Base-by-base conservation (phyloP, 37 sponge, comb jelly and placozoan genomes). In the Lycopodina hypogea region DNA sequence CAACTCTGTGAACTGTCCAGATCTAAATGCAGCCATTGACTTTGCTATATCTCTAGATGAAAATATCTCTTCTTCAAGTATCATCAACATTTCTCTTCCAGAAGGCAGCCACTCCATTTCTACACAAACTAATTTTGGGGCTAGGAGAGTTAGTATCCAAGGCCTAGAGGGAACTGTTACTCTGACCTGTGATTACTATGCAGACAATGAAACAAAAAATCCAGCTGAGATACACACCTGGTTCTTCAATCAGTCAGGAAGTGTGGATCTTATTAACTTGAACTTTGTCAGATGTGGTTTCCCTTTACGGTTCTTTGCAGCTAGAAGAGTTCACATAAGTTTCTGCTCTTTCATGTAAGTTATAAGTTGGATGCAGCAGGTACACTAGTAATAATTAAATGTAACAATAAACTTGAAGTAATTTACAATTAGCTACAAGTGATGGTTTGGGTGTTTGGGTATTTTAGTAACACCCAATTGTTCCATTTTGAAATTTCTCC, bases 301-400 rank as follows among this genome's bases (percentile, higher is more conserved):
- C 21, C 80, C 86, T 12, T 56, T 81, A 3, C 74, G 81, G 26
- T 24, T 87, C n/a, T 42, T 66, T 57, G 59, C 69, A 6, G 81
- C 68, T 17, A 19, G 33, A 40, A 17, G 38, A 22, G 81, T 87
- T 6, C 11, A 56, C 14, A 68, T 87, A 12, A 18, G 41, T 17
- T 61, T 80, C 72, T 81, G 87, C 61, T 48, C 60, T 14, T 87
- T 87, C 62, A 75, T 28, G 81, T 81, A 48, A 45, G 48, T 12
- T 45, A 9, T 9, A 45, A 45, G 48, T n/a, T 12, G 8, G 48
- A 45, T 45, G 9, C 48, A 45, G 9, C 9, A 12, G 9, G 9
- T 12, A 9, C 9, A 45, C 48, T 9, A 45, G 4, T 45, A 45
- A 45, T 45, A 45, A 12, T 12, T 9, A 4, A 45, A 12, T 45